Base-by-base conservation (phyloP, 2,888 invertebrate genomes). In the Invenusta paracnida region DNA sequence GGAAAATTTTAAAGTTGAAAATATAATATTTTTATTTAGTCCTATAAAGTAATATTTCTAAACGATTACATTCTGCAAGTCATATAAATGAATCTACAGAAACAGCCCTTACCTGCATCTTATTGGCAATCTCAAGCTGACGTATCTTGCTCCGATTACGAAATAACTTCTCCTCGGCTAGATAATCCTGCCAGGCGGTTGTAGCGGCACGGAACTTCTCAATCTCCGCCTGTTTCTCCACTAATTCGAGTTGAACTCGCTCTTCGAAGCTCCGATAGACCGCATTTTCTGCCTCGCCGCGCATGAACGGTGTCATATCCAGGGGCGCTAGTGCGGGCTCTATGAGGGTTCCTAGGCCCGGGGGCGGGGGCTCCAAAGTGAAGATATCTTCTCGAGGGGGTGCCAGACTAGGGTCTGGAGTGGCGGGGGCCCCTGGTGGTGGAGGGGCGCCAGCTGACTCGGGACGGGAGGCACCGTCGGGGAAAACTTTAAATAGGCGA, bases 61-160 rank as follows among this genome's bases (percentile, higher is more conserved):
- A n/a, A n/a, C n/a, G n/a, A n/a, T n/a, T n/a, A n/a, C n/a, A n/a
- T n/a, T n/a, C n/a, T n/a, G n/a, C n/a, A n/a, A n/a, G n/a, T n/a
- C n/a, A n/a, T n/a, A n/a, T n/a, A n/a, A n/a, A n/a, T n/a, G n/a
- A n/a, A n/a, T n/a, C n/a, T n/a, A n/a, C n/a, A n/a, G n/a, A n/a
- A n/a, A n/a, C n/a, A n/a, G n/a, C n/a, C n/a, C n/a, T n/a, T 88
- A 91, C 91, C 90, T 91, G 91, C 85, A 91, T 87, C 29, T 89
- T 88, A 87, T 91, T 90, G 87, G 89, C 90, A 85, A 90, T 88
- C 82, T 91, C 90, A 27, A 91, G 87, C 87, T 91, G 91, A 87
- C 89, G 87, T 29, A 90, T 88, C 87, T 91, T 91, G 83, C 88
- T 89, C 86, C 88, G 85, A 88, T 91, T 90, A 67, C 91, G 88